Evolutionary conservation across 1,140 invertebrate species (phyloP).

Genomic region (Drosophila nigrodunni): DNA sequence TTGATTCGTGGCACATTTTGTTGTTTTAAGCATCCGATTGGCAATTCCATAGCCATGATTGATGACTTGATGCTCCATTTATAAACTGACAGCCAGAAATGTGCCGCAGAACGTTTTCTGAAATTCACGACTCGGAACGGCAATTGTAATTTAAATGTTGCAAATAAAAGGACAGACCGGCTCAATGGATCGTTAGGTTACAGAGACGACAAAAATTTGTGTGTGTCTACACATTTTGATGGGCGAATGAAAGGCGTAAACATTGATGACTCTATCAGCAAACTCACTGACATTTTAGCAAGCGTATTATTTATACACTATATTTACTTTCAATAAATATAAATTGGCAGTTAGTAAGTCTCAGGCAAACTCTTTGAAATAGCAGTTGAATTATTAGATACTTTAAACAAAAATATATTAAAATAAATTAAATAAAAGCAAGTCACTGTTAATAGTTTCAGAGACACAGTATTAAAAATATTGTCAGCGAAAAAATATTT

Average conservation of each 20-base stretch:
- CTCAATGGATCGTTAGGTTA: constrained; percentile 7
- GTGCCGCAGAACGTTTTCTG: constrained; percentile 61
- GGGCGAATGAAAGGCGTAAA: background rate
- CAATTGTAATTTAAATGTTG: constrained; percentile 56
- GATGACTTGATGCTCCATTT: constrained; percentile 50
- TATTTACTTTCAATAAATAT: background rate
- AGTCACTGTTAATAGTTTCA: no score
- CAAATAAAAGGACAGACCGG: constrained; percentile 22
- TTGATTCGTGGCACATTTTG: constrained; percentile 31
- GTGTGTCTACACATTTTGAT: constrained; percentile 8
- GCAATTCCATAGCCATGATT: constrained; percentile 53
- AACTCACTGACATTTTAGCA: constrained; percentile 1
- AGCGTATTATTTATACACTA: background rate
- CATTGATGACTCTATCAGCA: constrained; percentile 1
- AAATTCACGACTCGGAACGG: constrained; percentile 44
- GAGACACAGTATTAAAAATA: no score
- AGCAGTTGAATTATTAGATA: no score
- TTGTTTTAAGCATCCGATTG: constrained; percentile 38
- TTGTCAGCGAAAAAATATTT: no score
- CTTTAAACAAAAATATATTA: no score
- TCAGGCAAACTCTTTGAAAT: no score
- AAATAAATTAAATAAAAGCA: no score
- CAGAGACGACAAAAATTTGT: constrained; percentile 20
- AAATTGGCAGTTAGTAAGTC: no score
- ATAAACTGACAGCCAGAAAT: constrained; percentile 68